Conservation (phyloP, 1,140 invertebrate species). For the Temnothorax longispinosus region DNA sequence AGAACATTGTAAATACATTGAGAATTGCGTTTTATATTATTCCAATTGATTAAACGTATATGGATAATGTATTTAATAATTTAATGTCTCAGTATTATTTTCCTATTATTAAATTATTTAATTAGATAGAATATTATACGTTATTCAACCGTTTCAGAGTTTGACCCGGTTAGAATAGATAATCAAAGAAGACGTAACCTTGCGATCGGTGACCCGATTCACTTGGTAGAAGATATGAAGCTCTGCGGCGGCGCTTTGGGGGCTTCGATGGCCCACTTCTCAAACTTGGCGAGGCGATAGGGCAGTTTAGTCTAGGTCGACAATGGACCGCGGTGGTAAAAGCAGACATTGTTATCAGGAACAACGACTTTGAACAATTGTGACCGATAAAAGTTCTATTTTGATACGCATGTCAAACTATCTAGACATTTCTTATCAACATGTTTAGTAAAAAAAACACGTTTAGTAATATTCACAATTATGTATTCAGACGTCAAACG, state of each 20-base stretch:
- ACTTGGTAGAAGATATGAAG: constrained; percentile 40
- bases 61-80: not conserved
- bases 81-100: not conserved
- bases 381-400: constrained; percentile 29
- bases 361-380: constrained; percentile 37
- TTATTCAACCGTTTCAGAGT: not conserved
- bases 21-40: not conserved
- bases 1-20: not conserved
- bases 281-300: constrained; percentile 48
- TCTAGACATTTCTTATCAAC: not conserved
- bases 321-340: constrained; percentile 38
- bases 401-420: constrained; percentile 10
- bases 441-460: constrained; percentile 27
- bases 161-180: constrained; percentile 41
- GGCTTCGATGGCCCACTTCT: constrained; percentile 58
- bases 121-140: not conserved
- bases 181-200: constrained; percentile 49
- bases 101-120: constrained; percentile 1
- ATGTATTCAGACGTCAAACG: not conserved
- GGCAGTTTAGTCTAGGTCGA: constrained; percentile 38
- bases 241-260: constrained; percentile 24
- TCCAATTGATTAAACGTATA: not conserved
- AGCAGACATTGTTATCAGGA: constrained; percentile 34
- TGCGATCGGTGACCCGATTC: constrained; percentile 61
- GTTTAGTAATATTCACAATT: not conserved